These are phyloP conservation scores for Ceyx margarethae DNA, from an alignment of 2,113 vertebrate genomes.

Conservation along the genomic window DNA sequence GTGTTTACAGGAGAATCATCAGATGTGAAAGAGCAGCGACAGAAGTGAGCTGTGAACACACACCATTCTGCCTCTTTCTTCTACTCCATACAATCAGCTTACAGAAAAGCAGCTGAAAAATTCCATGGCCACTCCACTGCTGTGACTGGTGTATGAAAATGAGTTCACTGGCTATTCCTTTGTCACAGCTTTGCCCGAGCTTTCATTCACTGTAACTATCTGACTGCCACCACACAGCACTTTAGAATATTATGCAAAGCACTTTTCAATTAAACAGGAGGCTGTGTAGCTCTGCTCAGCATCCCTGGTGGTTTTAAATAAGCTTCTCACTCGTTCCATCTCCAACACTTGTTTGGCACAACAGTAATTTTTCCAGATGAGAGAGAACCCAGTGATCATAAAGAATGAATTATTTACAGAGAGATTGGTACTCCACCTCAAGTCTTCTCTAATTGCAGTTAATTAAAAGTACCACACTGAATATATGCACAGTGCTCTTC, in stretches of 20 bases:
- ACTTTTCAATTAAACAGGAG: conserved; percentile 44
- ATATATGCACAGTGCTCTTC: neutral
- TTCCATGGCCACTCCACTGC: neutral
- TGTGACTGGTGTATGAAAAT: neutral
- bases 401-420: conserved; percentile 47
- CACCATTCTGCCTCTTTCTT: neutral
- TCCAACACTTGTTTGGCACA: conserved; percentile 26
- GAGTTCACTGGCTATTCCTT: neutral
- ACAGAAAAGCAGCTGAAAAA: neutral
- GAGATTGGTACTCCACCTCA: neutral
- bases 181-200: neutral
- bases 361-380: conserved; percentile 40
- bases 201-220: neutral
- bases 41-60: neutral
- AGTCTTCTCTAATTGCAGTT: neutral
- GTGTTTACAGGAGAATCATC: neutral
- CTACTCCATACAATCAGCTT: rapidly evolving
- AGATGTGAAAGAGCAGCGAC: neutral
- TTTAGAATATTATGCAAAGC: conserved; percentile 27
- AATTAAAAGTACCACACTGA: neutral
- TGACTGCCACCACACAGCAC: neutral
- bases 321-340: neutral
- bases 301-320: neutral
- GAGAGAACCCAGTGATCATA: neutral
- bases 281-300: neutral